phyloP scores from a whole-genome alignment of 2,888 invertebrate species.

The Galeopsomyia nigrocyanea region DNA sequence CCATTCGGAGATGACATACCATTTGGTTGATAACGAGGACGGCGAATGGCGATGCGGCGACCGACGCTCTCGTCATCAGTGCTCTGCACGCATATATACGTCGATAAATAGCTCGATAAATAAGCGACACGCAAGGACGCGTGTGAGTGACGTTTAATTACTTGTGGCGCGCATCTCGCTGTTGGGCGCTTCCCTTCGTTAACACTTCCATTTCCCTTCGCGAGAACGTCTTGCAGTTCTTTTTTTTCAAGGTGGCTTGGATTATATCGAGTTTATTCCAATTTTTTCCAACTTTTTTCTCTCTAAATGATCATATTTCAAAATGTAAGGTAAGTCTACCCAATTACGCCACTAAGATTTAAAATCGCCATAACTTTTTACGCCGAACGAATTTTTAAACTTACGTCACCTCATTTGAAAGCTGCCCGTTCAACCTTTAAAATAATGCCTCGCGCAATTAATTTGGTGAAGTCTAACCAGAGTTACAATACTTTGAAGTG shows the following conservation, averaged over 20 bases:
- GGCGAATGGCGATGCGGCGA: too few relatives aligned
- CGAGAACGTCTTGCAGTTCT: constrained; percentile 7
- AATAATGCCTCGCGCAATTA: too few relatives aligned
- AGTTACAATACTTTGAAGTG: too few relatives aligned
- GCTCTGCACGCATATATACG: neutral
- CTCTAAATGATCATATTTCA: neutral
- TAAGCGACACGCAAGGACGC: constrained; percentile 42
- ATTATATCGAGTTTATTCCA: constrained; percentile 9
- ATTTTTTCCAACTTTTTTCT: neutral
- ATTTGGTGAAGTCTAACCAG: too few relatives aligned
- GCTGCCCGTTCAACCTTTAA: too few relatives aligned
- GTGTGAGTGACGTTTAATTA: constrained; percentile 64
- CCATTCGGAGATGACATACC: neutral
- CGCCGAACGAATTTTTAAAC: too few relatives aligned
- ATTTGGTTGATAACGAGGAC: constrained; percentile 12
- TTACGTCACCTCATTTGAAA: too few relatives aligned
- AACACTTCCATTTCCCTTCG: neutral
- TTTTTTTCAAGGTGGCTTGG: neutral
- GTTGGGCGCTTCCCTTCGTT: neutral
- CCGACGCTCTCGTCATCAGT: too few relatives aligned
- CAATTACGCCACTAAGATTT: too few relatives aligned
- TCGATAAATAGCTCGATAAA: constrained; percentile 43
- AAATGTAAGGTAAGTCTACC: too few relatives aligned
- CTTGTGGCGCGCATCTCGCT: constrained; percentile 53
- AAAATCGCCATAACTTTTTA: too few relatives aligned